Base-by-base conservation (phyloP, 1,140 invertebrate genomes). In the Octopus sinensis region DNA sequence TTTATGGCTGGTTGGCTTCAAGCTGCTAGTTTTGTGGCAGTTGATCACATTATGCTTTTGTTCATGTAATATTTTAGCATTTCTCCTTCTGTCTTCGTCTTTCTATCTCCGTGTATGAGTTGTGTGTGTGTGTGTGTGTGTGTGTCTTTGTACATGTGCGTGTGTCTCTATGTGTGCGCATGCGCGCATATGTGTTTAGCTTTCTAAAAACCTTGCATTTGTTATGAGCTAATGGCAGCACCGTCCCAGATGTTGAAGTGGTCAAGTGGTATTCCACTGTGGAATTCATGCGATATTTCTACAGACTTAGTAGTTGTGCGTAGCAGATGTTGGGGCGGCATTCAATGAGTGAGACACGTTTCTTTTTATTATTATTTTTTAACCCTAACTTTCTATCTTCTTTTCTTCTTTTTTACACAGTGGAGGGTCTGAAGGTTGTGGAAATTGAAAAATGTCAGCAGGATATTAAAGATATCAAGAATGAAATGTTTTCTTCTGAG, bases 371-470 rank as follows among this genome's bases (percentile, higher is more conserved):
- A 12, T 79, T 62, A 13, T 81, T 7, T 54, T 53, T n/a, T 71
- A 76, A 76, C 54, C 6, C 13, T 78, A 13, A 23, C 13, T 68
- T 56, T 17, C 23, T 13, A 17, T n/a, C 13, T 6, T 81, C 23
- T 6, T 71, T 6, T 80, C 30, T 78, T 78, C 68, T 53, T 75
- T 82, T 79, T 78, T 84, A n/a, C 85, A 56, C 84, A 91, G 90
- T 87, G 54, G 90, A 91, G 81, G 89, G 89, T 6, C 82, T 90
- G n/a, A 90, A 90, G 81, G 85, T 85, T 0, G 88, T 91, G 23
- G 90, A 91, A 83, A 89, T 91, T n/a, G 90, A 90, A 76, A 90
- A 90, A 83, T 91, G 90, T 81, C 90, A 89, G 80, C 85, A 85
- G 56, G 89, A 90, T 78, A 90, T 91, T 54, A 86, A 86, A 7